Base-by-base conservation (phyloP, 1,140 invertebrate genomes). In the Hyphantria cunea region DNA sequence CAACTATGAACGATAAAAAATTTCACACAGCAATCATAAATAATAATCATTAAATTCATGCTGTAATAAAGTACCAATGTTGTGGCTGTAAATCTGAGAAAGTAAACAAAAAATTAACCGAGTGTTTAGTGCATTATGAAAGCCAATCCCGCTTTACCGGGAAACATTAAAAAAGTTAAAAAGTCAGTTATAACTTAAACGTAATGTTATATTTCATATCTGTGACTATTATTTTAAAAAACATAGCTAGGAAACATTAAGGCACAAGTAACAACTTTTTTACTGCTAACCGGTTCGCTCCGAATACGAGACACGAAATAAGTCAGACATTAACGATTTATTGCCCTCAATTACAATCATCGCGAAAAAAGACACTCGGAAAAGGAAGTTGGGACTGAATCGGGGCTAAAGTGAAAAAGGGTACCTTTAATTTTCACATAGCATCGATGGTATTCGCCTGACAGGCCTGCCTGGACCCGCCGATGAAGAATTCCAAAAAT, bases 311-410 rank as follows among this genome's bases (percentile, higher is more conserved):
- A 80, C 65, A 76, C 67, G 69, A 74, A 77, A 80, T 77, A 81
- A 82, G 64, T 70, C 66, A 48, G 72, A 73, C 77, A 82, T 76
- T 76, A 82, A 80, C 74, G 80, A 87, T 87, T 86, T 89, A 89
- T 87, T 77, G 70, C 73, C 77, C 71, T 71, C 82, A 87, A 86
- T 88, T 87, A 87, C 80, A 84, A 86, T 86, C 73, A 84, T 79
- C 73, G 82, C 79, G 76, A 85, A 89, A 87, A 84, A 86, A 80
- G 72, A 71, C 34, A 78, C 65, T 63, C 72, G 56, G 48, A 52
- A 34, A 44, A 59, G 76, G 84, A 82, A 90, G 88, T 82, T 72
- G 76, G 78, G 69, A 78, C 74, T 85, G 61, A 77, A 80, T 70
- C 69, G 70, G 64, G 56, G 64, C 72, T 41, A 63, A 80, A 79